phyloP scores from a whole-genome alignment of 2,888 invertebrate genomes.

The Idaea biselata region DNA sequence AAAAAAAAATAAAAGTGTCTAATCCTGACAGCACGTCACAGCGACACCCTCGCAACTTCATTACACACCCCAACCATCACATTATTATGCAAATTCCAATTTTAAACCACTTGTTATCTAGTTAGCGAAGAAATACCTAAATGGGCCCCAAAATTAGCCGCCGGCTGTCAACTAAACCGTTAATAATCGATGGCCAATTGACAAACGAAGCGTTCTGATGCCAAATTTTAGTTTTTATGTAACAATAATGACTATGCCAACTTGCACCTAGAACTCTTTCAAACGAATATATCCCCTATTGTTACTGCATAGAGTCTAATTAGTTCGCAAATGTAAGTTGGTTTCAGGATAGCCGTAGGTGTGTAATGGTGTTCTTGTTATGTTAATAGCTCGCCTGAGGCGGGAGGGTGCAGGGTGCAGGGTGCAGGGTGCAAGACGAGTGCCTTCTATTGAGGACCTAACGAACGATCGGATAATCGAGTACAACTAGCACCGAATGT shows the following conservation, averaged over 20 bases:
- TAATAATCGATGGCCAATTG: conserved; percentile 77
- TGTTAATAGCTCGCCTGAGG: conserved; percentile 72
- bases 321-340: conserved; percentile 15
- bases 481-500: conserved; percentile 9
- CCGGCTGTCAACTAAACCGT: conserved; percentile 67
- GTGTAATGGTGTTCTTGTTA: conserved; percentile 78
- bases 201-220: conserved; percentile 79
- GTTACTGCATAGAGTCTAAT: background rate
- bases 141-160: conserved; percentile 67
- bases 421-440: conserved; percentile 56
- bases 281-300: conserved; percentile 4
- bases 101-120: conserved; percentile 81
- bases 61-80: conserved; percentile 43
- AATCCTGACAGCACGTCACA: conserved; percentile 11
- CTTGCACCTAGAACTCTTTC: background rate
- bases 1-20: background rate
- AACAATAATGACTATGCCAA: conserved; percentile 25
- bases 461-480: conserved; percentile 37
- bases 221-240: conserved; percentile 73
- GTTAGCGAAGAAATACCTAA: conserved; percentile 78
- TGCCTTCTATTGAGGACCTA: conserved; percentile 51
- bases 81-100: conserved; percentile 80
- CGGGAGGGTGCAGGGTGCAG: conserved; percentile 32
- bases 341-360: conserved; percentile 48
- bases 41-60: conserved; percentile 26